Conservation (phyloP, 2,113 vertebrate genomes). For the Pardalotus punctatus region DNA sequence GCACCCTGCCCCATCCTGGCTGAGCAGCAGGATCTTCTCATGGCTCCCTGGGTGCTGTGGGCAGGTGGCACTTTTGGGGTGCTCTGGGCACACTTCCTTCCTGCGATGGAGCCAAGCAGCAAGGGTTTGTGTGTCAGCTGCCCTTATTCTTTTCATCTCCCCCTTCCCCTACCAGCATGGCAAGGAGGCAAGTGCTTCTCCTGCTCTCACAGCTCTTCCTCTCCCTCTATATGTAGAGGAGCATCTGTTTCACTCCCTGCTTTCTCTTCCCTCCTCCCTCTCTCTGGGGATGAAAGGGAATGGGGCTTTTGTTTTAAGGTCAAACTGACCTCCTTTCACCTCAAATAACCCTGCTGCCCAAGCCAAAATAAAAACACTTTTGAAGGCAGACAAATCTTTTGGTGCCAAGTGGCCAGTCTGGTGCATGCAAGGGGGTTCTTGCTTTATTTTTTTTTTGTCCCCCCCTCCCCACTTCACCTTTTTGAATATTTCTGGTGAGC, state of each 20-base stretch:
- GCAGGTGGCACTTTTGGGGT: rapidly evolving
- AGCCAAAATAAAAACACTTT: slow-evolving; percentile 59
- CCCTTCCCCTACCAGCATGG: rapidly evolving
- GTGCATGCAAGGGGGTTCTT: neutral
- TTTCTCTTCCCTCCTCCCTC: slow-evolving; percentile 3
- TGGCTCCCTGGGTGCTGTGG: rapidly evolving
- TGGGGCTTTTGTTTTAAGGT: slow-evolving; percentile 51
- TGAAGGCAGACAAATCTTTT: slow-evolving; percentile 9
- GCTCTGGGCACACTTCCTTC: neutral
- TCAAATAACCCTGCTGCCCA: slow-evolving; percentile 43
- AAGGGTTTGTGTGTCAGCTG: neutral
- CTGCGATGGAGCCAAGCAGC: rapidly evolving
- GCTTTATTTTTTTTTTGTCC: neutral
- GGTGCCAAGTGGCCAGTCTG: slow-evolving; percentile 2
- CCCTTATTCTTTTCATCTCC: neutral
- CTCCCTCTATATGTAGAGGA: neutral
- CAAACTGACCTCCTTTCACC: slow-evolving; percentile 56
- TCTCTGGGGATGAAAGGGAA: slow-evolving; percentile 53
- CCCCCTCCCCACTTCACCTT: rapidly evolving
- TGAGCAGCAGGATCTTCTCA: neutral
- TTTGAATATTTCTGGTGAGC: neutral
- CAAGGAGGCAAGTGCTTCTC: neutral
- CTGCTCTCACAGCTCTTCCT: neutral
- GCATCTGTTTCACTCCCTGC: neutral
- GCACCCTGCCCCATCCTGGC: rapidly evolving